Evolutionary conservation across 92 coral and sea anemone genomes (phyloP), one percentile per base, ranked within the genome.

Genomic region (Pocillopora grandis): DNA sequence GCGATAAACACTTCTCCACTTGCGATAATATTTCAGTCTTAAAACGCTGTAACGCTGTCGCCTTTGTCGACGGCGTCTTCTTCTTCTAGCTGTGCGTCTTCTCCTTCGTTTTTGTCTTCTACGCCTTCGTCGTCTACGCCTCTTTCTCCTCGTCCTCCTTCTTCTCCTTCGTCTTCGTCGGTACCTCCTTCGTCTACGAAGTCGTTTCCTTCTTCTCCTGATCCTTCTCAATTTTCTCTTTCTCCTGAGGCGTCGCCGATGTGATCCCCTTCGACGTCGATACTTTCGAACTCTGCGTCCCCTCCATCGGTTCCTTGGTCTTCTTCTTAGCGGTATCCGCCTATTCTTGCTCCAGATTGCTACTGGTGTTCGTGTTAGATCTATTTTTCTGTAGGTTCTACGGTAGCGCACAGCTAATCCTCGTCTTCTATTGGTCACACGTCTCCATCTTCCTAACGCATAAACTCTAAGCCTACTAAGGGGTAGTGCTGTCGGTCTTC

Each of bases 1-100:
- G 62, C 72, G 73, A 65, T 35, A 62, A 17, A 83, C 73, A 15
- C 63, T 18, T 63, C 63, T 63, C 72, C 62, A 73, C 63, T 1
- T 27, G 13, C 62, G 23, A 10, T n/a, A 1, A 58, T 72, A 72
- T 37, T 17, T 73, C 61, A 83, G 11, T 56, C 56, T 27, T 74
- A 83, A 15, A 5, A 83, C 80, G 52, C 86, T 81, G 70, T 58
- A 52, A 64, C 79, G 80, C 74, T 52, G 74, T 63, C 86, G 79
- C 57, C 86, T 21, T 62, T 72, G 71, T 31, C 42, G 73, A 60
- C 80, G 73, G 73, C 86, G 79, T 49, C 27, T 73, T 65, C 80
- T 61, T 75, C 80, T 83, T 12, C 80, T 35, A 12, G 5, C 17
- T n/a, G 36, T 75, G 13, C 79, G 86, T 52, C 72, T 74, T 31